Base-by-base conservation (phyloP, 2,888 invertebrate genomes). In the Euphydryas editha region DNA sequence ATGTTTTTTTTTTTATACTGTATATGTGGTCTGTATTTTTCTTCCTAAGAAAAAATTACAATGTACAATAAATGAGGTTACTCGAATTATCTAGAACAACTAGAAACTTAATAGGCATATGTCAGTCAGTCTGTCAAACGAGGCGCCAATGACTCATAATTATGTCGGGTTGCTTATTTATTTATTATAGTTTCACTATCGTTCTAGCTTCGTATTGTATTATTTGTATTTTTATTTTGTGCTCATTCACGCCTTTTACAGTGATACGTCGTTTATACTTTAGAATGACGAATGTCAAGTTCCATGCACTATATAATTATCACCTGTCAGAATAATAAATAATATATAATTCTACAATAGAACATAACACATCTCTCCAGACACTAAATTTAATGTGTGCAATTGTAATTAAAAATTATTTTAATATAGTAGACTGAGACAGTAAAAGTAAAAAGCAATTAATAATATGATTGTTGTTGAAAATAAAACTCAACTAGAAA, bases 71-170 rank as follows among this genome's bases (percentile, higher is more conserved):
- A 49, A 11, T 11, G 49, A 49, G 21, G 24, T 24, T 21, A 49
- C 20, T 20, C 11, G 18, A 21, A 15, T n/a, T 21, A 21, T 21
- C 15, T 49, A 7, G 15, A 3, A 49, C 13, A 49, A 4, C 1
- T 21, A 21, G 21, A 21, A 44, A 44, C 0, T 1, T 44, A 44
- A n/a, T 30, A n/a, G 10, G 30, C 47, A 47, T 60, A 58, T 54
- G 62, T 57, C 55, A 57, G 51, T 24, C 46, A 57, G n/a, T 54
- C 21, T 49, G 51, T 56, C 57, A 59, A 18, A 47, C 59, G 60
- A 59, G 71, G 71, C 67, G 71, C 71, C 71, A 65, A 61, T 71
- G 71, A 69, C 46, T 71, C 69, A 71, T 55, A n/a, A n/a, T n/a
- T n/a, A 54, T 37, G 67, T 55, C n/a, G 42, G 15, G n/a, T n/a